phyloP scores from a whole-genome alignment of 2,113 vertebrate genomes.

The Gallinago paraguaiae region DNA sequence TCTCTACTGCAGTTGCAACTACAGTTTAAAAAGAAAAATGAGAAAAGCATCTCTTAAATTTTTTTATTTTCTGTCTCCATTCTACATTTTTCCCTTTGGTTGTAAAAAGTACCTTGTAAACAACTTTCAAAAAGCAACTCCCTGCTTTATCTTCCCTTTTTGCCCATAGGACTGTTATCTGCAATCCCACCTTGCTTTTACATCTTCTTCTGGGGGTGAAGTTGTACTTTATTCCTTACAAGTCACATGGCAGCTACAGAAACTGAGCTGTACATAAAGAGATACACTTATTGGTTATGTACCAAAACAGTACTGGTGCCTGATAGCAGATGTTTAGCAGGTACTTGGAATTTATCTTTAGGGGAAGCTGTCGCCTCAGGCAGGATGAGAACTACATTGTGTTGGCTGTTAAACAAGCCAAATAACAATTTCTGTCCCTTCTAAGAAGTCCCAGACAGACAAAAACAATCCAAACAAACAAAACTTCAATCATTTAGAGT shows the following conservation, averaged over 20 bases:
- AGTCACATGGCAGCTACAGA: neutral
- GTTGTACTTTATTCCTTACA: neutral
- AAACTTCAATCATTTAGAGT: neutral
- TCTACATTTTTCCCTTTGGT: neutral
- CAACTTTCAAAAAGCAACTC: neutral
- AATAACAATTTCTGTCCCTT: neutral
- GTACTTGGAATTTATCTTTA: neutral
- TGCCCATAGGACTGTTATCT: constrained; percentile 10
- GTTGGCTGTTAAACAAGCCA: neutral
- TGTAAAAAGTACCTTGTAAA: neutral
- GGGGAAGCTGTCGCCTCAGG: neutral
- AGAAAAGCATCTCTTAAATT: no score
- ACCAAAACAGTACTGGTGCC: neutral
- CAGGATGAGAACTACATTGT: neutral
- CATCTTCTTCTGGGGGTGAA: neutral
- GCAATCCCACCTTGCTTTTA: constrained; percentile 19
- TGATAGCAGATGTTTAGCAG: constrained; percentile 14
- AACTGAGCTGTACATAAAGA: neutral
- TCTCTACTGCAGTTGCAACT: neutral
- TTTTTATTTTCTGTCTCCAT: neutral
- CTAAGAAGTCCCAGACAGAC: neutral
- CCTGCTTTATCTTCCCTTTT: neutral
- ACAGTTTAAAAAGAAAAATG: neutral
- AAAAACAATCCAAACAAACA: neutral
- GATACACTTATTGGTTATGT: neutral